Evolutionary conservation across 2,797 vertebrate genomes (phyloP).

Genomic region (Diplodus sargus): DNA sequence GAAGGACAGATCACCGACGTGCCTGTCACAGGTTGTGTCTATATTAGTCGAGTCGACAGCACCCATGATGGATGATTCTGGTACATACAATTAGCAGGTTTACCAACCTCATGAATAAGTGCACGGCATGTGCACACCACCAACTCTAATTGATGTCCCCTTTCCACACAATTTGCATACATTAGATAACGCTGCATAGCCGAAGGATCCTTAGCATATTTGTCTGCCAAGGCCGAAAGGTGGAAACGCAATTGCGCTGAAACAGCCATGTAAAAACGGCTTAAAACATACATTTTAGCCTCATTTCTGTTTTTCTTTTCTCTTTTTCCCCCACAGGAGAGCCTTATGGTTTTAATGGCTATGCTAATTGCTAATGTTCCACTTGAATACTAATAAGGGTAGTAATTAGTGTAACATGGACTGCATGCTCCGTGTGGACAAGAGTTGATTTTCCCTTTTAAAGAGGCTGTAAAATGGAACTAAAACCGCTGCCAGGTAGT

Average conservation of each 20-base stretch:
- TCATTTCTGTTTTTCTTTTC: slow-evolving; percentile 44
- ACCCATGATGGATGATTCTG: slow-evolving; percentile 39
- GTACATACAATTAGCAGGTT: slow-evolving; percentile 63
- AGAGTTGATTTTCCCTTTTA: slow-evolving; percentile 51
- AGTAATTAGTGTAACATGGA: slow-evolving; percentile 70
- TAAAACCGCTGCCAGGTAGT: slow-evolving; percentile 53
- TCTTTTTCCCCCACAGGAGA: slow-evolving; percentile 42
- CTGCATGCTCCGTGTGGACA: slow-evolving; percentile 57
- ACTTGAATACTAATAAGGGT: slow-evolving; percentile 77
- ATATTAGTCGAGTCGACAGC: slow-evolving; percentile 30
- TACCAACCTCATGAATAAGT: slow-evolving; percentile 66
- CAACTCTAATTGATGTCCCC: slow-evolving; percentile 57
- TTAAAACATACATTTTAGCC: slow-evolving; percentile 55
- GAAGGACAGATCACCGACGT: neutral
- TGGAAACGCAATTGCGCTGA: slow-evolving; percentile 9
- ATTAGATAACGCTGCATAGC: slow-evolving; percentile 32
- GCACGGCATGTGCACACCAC: slow-evolving; percentile 33
- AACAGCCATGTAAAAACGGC: slow-evolving; percentile 21
- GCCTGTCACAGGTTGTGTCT: slow-evolving; percentile 19
- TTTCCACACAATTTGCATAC: slow-evolving; percentile 61
- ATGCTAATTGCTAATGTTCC: slow-evolving; percentile 72
- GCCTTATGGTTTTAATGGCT: slow-evolving; percentile 66
- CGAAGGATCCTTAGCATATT: slow-evolving; percentile 37
- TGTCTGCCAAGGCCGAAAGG: slow-evolving; percentile 47
- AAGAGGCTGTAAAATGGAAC: slow-evolving; percentile 56